Percentiles rank a stretch among this genome's conserved stretches.
Evolutionary conservation across 1,140 invertebrate genomes (phyloP).

Genomic region (Bombyx mandarina): DNA sequence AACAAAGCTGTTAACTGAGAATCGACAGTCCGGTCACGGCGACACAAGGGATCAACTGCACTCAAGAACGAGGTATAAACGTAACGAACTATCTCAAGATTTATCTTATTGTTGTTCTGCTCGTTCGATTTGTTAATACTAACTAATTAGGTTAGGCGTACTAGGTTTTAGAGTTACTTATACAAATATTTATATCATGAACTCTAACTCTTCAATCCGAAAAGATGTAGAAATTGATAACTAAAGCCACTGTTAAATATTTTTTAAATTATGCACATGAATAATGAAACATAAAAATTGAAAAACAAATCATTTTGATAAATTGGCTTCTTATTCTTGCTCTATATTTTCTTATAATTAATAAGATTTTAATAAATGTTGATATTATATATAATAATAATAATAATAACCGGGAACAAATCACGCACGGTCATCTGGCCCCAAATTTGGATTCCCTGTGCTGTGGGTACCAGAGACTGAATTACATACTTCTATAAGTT

Average conservation of each 20-base stretch:
- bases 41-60: constrained; percentile 50
- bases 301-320: too few relatives aligned
- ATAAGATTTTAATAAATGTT: background rate
- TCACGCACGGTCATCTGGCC: background rate
- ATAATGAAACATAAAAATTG: background rate
- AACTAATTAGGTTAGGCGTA: background rate
- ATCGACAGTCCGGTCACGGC: constrained; percentile 58
- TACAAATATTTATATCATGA: background rate
- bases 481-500: too few relatives aligned
- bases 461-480: too few relatives aligned
- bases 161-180: too few relatives aligned
- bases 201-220: too few relatives aligned
- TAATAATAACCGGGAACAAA: background rate
- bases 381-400: background rate
- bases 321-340: too few relatives aligned
- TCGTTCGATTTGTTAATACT: background rate
- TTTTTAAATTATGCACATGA: background rate
- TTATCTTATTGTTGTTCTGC: background rate
- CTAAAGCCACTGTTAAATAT: background rate
- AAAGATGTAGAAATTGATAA: too few relatives aligned
- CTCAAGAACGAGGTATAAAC: constrained; percentile 24
- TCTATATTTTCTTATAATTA: too few relatives aligned
- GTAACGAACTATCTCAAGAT: constrained; percentile 15
- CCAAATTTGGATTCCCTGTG: background rate
- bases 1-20: constrained; percentile 57